phyloP scores from a whole-genome alignment of 1,140 invertebrate genomes.

The Anadara kagoshimensis region DNA sequence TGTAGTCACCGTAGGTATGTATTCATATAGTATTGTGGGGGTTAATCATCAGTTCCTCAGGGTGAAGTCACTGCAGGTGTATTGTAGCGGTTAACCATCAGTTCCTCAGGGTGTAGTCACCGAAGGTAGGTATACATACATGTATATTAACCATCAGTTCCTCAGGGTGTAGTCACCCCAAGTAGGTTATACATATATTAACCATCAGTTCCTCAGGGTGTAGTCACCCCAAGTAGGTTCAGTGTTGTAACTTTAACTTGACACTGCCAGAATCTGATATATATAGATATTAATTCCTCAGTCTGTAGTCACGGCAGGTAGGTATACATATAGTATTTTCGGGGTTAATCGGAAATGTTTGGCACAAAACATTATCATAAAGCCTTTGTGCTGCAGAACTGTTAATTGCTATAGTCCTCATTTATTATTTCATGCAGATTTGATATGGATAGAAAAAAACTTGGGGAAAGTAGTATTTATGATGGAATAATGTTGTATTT shows the following conservation, averaged over 20 bases:
- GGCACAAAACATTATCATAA: not conserved
- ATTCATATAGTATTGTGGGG: not conserved
- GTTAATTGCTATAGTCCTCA: conserved; percentile 37
- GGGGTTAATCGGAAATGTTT: too few relatives aligned
- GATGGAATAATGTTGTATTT: not conserved
- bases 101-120: too few relatives aligned
- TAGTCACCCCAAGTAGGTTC: not conserved
- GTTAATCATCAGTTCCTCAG: not conserved
- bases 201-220: not conserved
- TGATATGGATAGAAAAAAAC: conserved; percentile 48
- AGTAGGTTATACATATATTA: not conserved
- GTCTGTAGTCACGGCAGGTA: too few relatives aligned
- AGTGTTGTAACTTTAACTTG: not conserved
- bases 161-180: conserved; percentile 52
- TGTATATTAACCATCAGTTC: too few relatives aligned
- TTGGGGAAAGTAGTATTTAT: too few relatives aligned
- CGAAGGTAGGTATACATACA: too few relatives aligned
- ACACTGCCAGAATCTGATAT: not conserved
- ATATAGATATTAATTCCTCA: not conserved
- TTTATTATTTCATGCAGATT: conserved; percentile 61
- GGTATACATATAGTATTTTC: too few relatives aligned
- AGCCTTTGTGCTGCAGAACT: conserved; percentile 5
- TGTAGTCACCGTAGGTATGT: conserved; percentile 28
- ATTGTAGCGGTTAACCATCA: too few relatives aligned
- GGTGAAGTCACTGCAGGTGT: not conserved